Evolutionary conservation across 2,113 vertebrate genomes (phyloP).

Genomic region (Hiodon tergisus): DNA sequence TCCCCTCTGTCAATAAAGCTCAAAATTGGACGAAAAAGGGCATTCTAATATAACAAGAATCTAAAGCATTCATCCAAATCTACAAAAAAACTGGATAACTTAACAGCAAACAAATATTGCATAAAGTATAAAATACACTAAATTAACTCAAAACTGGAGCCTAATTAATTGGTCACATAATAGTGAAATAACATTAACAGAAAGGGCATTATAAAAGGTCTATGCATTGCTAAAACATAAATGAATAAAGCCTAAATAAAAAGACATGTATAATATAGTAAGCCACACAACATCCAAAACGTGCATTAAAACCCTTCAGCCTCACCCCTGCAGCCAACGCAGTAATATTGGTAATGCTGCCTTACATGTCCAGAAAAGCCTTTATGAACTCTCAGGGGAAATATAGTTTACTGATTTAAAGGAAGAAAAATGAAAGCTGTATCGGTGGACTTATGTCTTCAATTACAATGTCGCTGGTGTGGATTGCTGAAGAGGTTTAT

Average conservation of each 20-base stretch:
- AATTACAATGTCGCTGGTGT: conserved; percentile 27
- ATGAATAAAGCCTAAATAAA: not conserved
- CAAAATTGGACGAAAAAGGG: too few species aligned
- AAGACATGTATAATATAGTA: conserved; percentile 8
- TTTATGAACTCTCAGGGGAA: conserved; percentile 23
- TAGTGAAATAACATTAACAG: too few species aligned
- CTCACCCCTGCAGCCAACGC: not conserved
- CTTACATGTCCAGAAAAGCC: conserved; percentile 9
- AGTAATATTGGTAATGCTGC: conserved; percentile 21
- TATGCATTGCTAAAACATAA: conserved; percentile 10
- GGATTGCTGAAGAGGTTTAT: conserved; percentile 5
- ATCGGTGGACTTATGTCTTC: conserved; percentile 25
- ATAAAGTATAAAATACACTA: too few species aligned
- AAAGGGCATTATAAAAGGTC: too few species aligned
- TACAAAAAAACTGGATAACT: too few species aligned
- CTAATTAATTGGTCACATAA: too few species aligned
- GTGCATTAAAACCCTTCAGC: conserved; percentile 20
- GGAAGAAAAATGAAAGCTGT: not conserved
- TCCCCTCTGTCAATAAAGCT: too few species aligned
- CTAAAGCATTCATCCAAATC: too few species aligned
- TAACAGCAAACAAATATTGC: too few species aligned
- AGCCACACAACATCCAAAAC: conserved; percentile 3
- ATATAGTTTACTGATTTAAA: conserved; percentile 8
- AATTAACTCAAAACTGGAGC: too few species aligned
- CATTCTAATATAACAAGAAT: too few species aligned